These are phyloP conservation scores for Maniola jurtina DNA, from an alignment of 1,140 invertebrate species.

Conservation along the genomic window DNA sequence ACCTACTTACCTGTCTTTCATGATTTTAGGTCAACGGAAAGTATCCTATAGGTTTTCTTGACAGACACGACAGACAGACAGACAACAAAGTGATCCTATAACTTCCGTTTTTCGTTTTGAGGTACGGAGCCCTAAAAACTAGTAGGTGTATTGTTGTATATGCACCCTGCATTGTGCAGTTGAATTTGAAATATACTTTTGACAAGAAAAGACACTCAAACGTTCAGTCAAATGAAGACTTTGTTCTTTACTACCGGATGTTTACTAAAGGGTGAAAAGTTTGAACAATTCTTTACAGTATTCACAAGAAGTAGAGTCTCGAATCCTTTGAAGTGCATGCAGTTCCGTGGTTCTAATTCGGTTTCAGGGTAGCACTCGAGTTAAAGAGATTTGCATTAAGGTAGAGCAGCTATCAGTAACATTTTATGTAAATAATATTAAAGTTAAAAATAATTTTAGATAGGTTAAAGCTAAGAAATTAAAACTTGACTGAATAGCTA, in stretches of 20 bases:
- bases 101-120: too few species aligned
- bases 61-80: too few species aligned
- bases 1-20: too few species aligned
- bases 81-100: too few species aligned
- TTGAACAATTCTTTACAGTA: constrained; percentile 24
- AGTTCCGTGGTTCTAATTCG: constrained; percentile 31
- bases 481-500: too few species aligned
- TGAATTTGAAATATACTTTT: constrained; percentile 23
- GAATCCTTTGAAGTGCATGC: constrained; percentile 13
- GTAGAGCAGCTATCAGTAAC: background rate
- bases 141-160: too few species aligned
- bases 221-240: constrained; percentile 43
- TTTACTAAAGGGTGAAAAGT: constrained; percentile 33
- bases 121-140: too few species aligned
- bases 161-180: background rate
- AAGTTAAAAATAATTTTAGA: too few species aligned
- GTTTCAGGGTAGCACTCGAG: constrained; percentile 17
- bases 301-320: constrained; percentile 23
- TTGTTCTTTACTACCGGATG: constrained; percentile 49
- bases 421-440: too few species aligned
- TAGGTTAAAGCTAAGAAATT: too few species aligned
- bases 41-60: too few species aligned
- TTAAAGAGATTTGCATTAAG: background rate
- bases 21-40: too few species aligned
- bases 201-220: constrained; percentile 46